phyloP scores from a whole-genome alignment of 2,888 invertebrate genomes.

The Cyclophora punctaria region DNA sequence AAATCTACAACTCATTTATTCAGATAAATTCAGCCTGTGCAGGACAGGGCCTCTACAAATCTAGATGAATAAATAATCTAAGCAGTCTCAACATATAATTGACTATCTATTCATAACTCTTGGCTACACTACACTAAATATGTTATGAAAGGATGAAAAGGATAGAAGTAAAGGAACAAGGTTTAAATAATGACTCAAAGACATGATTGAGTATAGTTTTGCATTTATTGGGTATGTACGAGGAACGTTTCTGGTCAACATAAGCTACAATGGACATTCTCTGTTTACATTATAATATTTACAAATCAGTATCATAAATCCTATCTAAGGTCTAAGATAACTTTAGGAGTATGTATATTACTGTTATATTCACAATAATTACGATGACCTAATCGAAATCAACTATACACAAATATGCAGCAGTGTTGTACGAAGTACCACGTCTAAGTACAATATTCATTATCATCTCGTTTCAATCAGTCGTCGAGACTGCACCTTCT shows the following conservation, averaged over 20 bases:
- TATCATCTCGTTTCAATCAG: slow-evolving; percentile 16
- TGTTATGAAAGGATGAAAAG: too few relatives aligned
- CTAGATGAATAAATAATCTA: too few relatives aligned
- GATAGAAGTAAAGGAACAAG: too few relatives aligned
- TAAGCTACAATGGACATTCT: slow-evolving; percentile 73
- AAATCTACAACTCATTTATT: too few relatives aligned
- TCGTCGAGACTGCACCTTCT: slow-evolving; percentile 34
- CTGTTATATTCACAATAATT: slow-evolving; percentile 71
- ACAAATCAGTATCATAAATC: slow-evolving; percentile 69
- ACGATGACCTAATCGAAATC: slow-evolving; percentile 57
- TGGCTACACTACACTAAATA: too few relatives aligned
- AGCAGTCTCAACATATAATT: too few relatives aligned
- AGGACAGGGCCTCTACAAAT: too few relatives aligned
- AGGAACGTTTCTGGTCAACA: slow-evolving; percentile 75
- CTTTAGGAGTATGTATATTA: slow-evolving; percentile 54
- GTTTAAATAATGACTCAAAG: slow-evolving; percentile 28
- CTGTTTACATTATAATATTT: slow-evolving; percentile 69
- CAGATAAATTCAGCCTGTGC: too few relatives aligned
- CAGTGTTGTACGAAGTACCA: slow-evolving; percentile 70
- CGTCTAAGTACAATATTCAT: slow-evolving; percentile 43
- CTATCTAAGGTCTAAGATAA: slow-evolving; percentile 59
- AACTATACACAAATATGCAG: slow-evolving; percentile 61
- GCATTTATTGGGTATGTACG: slow-evolving; percentile 75
- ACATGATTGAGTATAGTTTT: slow-evolving; percentile 59
- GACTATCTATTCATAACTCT: too few relatives aligned